These are phyloP conservation scores for Xestobium rufovillosum DNA, from an alignment of 2,888 invertebrate genomes.

Conservation along the genomic window DNA sequence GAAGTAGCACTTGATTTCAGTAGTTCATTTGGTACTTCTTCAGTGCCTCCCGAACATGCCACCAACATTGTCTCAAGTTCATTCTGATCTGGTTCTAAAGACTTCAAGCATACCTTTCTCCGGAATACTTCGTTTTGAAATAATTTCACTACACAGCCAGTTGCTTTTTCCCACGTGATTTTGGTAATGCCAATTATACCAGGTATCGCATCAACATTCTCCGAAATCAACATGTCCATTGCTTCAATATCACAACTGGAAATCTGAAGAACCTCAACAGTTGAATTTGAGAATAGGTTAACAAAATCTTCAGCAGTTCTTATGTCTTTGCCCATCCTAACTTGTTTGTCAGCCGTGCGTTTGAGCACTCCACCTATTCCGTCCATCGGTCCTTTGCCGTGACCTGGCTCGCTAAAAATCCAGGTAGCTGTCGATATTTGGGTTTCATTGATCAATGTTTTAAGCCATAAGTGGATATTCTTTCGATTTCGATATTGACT, in stretches of 20 bases:
- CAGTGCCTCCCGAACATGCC: too few species aligned
- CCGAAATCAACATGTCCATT: slow-evolving; percentile 15
- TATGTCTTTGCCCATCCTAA: slow-evolving; percentile 21
- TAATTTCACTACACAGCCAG: slow-evolving; percentile 6
- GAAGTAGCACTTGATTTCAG: slow-evolving; percentile 2
- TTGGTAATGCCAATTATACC: slow-evolving; percentile 25
- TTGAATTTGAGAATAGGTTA: slow-evolving; percentile 19
- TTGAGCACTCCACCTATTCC: slow-evolving; percentile 16
- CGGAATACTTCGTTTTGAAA: too few species aligned
- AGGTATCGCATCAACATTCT: slow-evolving; percentile 20
- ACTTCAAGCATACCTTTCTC: too few species aligned
- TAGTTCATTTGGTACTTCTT: slow-evolving; percentile 5
- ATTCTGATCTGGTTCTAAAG: too few species aligned
- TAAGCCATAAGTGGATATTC: slow-evolving; percentile 20
- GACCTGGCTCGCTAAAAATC: slow-evolving; percentile 22
- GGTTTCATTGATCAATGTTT: slow-evolving; percentile 21
- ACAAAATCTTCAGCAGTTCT: slow-evolving; percentile 22
- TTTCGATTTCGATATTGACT: slow-evolving; percentile 24
- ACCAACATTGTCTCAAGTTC: too few species aligned
- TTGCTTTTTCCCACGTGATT: slow-evolving; percentile 15
- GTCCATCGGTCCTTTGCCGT: slow-evolving; percentile 15
- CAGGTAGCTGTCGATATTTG: slow-evolving; percentile 19
- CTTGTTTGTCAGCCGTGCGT: slow-evolving; percentile 18
- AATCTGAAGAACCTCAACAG: slow-evolving; percentile 18
- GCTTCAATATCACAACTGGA: too few species aligned